These are phyloP conservation scores for Lynx canadensis DNA, from an alignment of 2,113 vertebrate species.

Conservation along the genomic window DNA sequence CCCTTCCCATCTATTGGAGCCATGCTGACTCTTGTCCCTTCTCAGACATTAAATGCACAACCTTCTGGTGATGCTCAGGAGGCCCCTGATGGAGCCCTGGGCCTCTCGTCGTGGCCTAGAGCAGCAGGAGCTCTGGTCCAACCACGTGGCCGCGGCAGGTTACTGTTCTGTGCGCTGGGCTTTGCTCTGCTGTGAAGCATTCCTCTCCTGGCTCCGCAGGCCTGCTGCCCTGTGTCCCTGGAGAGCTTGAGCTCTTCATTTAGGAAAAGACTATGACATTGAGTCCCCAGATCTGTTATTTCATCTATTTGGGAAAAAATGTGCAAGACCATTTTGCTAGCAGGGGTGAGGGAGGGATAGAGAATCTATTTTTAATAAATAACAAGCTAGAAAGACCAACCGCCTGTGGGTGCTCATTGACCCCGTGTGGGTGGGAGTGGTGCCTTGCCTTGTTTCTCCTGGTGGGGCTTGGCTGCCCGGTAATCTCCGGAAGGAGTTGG, in stretches of 20 bases:
- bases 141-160: fast-evolving
- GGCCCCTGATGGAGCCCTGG: fast-evolving
- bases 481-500: background rate
- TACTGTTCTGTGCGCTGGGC: fast-evolving
- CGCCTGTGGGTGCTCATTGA: background rate
- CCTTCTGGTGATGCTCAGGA: background rate
- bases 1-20: background rate
- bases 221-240: background rate
- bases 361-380: conserved; percentile 68
- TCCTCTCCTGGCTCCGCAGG: background rate
- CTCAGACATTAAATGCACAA: background rate
- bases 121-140: background rate
- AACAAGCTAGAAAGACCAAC: background rate
- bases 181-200: fast-evolving
- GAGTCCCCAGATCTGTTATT: background rate
- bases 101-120: background rate
- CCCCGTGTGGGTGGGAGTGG: fast-evolving
- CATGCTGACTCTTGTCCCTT: background rate
- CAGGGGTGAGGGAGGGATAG: background rate
- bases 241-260: background rate
- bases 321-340: background rate
- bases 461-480: background rate
- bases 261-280: background rate
- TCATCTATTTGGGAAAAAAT: background rate
- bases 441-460: background rate